Base-by-base conservation (phyloP, 2,888 invertebrate genomes). In the Abrostola triplasia region DNA sequence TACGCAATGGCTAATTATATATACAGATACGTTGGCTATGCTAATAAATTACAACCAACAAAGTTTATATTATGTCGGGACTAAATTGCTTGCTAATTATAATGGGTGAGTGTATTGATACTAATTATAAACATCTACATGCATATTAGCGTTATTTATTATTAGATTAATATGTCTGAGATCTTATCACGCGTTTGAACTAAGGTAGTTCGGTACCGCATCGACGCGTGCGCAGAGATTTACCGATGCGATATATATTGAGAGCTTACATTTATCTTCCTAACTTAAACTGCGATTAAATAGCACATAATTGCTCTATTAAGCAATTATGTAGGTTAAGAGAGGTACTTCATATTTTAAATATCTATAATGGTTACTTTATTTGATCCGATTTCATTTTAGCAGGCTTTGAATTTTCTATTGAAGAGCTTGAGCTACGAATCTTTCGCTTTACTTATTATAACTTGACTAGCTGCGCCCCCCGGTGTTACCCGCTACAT, bases 111-210 rank as follows among this genome's bases (percentile, higher is more conserved):
- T 75, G 63, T 73, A 68, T 73, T 70, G 63, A 77, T 76, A 60
- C 68, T 55, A 66, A 82, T 77, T 77, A 74, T 73, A 64, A 73
- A 79, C 80, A 77, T 78, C 74, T 80, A 82, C 85, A 76, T 80
- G 78, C 71, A 80, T 83, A 81, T 81, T 83, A 82, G 67, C 67
- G 76, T 82, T 83, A 84, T 83, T 84, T 86, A 85, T 86, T 81
- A 82, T 78, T 73, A 79, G 72, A 84, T 84, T 82, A 84, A 83
- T 83, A 83, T 79, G 80, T 84, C 77, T 70, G 58, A 81, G 87
- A 87, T 86, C 55, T 79, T 83, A 87, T 87, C 87, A 52, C 0
- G 59, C 65, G 56, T 56, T 67, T 62, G 58, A 58, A 74, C 73
- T 72, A 79, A 77, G 78, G 75, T 69, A 70, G 74, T 76, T 73